Percentiles rank a stretch among this genome's conserved stretches.
Conservation (phyloP, 2,888 invertebrate species). For the Dorcus parallelipipedus region DNA sequence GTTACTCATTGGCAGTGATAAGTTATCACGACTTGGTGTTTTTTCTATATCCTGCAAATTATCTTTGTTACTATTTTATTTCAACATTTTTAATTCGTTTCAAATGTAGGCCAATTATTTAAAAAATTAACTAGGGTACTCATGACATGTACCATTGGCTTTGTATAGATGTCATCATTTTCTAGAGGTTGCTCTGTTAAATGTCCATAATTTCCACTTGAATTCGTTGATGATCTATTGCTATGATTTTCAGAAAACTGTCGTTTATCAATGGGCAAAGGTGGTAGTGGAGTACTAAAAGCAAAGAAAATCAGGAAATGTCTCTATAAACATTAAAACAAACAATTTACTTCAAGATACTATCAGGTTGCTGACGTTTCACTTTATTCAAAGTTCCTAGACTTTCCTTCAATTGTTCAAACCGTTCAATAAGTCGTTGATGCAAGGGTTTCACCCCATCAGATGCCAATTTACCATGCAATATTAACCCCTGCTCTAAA, state of each 20-base stretch:
- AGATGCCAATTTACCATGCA: slow-evolving; percentile 85
- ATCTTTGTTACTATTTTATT: not conserved
- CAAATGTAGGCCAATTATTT: not conserved
- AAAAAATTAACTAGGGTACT: too few species aligned
- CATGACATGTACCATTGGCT: slow-evolving; percentile 55
- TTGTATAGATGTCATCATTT: slow-evolving; percentile 66
- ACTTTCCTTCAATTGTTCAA: slow-evolving; percentile 78
- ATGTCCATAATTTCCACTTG: slow-evolving; percentile 52
- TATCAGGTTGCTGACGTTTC: slow-evolving; percentile 70
- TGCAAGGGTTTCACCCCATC: slow-evolving; percentile 89
- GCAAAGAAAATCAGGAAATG: slow-evolving; percentile 1
- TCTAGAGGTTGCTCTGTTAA: slow-evolving; percentile 45
- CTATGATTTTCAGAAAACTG: slow-evolving; percentile 39
- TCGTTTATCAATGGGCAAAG: slow-evolving; percentile 68
- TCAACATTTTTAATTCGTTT: not conserved
- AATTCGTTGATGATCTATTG: slow-evolving; percentile 43
- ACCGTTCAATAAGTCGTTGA: slow-evolving; percentile 82
- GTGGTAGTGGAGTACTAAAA: slow-evolving; percentile 75
- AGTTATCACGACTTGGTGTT: slow-evolving; percentile 42
- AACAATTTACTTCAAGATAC: slow-evolving; percentile 69
- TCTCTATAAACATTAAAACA: slow-evolving; percentile 6
- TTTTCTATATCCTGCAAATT: slow-evolving; percentile 33
- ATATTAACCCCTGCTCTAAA: slow-evolving; percentile 77
- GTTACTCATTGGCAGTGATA: slow-evolving; percentile 45
- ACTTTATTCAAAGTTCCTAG: slow-evolving; percentile 63